Evolutionary conservation across 2,797 vertebrate species (phyloP).

Genomic region (Benthosema pterotum): DNA sequence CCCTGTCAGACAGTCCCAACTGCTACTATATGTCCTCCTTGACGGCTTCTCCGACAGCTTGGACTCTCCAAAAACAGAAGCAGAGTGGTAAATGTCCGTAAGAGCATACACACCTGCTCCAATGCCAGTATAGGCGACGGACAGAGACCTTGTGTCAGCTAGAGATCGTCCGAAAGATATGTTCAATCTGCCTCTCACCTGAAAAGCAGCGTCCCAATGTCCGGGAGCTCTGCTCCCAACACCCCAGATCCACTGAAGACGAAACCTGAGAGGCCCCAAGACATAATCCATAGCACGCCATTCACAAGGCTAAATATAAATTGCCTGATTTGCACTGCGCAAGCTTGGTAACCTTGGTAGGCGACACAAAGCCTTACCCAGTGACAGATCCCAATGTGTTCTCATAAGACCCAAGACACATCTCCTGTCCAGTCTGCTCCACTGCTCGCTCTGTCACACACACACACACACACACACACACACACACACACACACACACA

Average conservation of each 20-base stretch:
- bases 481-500: too few species aligned
- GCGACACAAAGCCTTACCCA: constrained; percentile 55
- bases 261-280: constrained; percentile 81
- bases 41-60: constrained; percentile 34
- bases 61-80: constrained; percentile 49
- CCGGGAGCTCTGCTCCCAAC: constrained; percentile 48
- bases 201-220: constrained; percentile 55
- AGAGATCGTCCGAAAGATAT: constrained; percentile 27
- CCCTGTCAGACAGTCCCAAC: constrained; percentile 43
- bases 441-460: constrained; percentile 37
- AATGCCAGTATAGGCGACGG: constrained; percentile 1
- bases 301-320: constrained; percentile 85
- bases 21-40: constrained; percentile 40
- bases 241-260: constrained; percentile 74
- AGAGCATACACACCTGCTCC: constrained; percentile 37
- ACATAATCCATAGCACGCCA: constrained; percentile 80
- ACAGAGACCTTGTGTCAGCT: constrained; percentile 7
- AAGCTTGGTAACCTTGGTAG: constrained; percentile 74
- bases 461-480: too few species aligned
- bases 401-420: constrained; percentile 62
- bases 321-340: constrained; percentile 71
- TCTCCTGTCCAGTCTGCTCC: constrained; percentile 33
- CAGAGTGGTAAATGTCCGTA: constrained; percentile 36
- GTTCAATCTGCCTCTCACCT: constrained; percentile 65
- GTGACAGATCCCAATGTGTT: constrained; percentile 63